Percentiles rank a stretch among this genome's conserved stretches.
Conservation (phyloP, 2,888 invertebrate genomes). For the Anorthoa munda region DNA sequence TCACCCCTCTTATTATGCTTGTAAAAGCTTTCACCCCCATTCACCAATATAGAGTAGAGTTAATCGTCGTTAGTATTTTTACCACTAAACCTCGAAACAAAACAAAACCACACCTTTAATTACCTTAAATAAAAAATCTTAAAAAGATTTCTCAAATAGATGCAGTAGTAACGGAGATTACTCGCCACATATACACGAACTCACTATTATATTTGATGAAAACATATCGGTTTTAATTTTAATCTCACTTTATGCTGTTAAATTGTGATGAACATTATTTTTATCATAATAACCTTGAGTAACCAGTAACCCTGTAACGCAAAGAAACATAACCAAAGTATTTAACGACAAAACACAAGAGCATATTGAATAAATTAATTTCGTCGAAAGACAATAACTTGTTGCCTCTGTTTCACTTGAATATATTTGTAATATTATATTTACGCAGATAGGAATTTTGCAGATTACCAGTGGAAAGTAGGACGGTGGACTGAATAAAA, state of each 20-base stretch:
- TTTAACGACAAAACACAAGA: neutral
- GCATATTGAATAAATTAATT: neutral
- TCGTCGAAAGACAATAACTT: neutral
- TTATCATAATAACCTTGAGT: constrained; percentile 35
- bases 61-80: constrained; percentile 14
- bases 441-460: neutral
- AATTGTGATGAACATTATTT: no score
- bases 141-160: no score
- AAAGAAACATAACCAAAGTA: constrained; percentile 10
- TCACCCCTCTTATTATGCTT: constrained; percentile 12
- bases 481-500: constrained; percentile 72
- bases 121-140: no score
- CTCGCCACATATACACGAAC: no score
- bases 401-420: neutral
- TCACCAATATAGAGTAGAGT: constrained; percentile 13
- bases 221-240: neutral
- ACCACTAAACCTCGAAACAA: constrained; percentile 31
- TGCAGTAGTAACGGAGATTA: no score
- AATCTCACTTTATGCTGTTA: no score
- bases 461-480: neutral
- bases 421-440: no score
- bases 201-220: no score
- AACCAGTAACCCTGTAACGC: constrained; percentile 64
- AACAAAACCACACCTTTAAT: constrained; percentile 5
- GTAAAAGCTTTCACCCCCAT: constrained; percentile 28